These are phyloP conservation scores for Microctonus hyperodae DNA, from an alignment of 2,888 invertebrate genomes.

Conservation along the genomic window DNA sequence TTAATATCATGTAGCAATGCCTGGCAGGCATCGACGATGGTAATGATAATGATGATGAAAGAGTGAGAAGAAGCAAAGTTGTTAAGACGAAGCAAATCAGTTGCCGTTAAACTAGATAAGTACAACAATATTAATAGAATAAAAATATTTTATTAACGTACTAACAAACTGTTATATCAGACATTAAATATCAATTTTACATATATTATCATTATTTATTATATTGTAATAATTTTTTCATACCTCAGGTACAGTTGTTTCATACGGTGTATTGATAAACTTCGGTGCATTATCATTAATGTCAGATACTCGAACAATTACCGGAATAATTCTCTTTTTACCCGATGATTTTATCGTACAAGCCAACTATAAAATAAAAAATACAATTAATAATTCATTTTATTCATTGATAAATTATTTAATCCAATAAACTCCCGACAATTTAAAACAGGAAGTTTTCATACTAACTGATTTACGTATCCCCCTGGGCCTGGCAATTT, in stretches of 20 bases:
- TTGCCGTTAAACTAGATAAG: not conserved
- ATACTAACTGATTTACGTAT: not conserved
- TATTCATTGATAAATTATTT: not conserved
- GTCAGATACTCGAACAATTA: slow-evolving; percentile 89
- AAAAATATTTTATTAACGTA: not conserved
- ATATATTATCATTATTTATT: not conserved
- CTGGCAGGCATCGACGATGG: slow-evolving; percentile 1
- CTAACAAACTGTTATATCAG: not conserved
- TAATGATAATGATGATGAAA: slow-evolving; percentile 17
- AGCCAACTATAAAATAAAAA: slow-evolving; percentile 69
- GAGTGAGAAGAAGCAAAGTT: slow-evolving; percentile 26
- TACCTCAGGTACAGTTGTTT: slow-evolving; percentile 87
- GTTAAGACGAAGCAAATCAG: not conserved
- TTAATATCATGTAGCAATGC: not conserved
- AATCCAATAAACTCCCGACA: not conserved
- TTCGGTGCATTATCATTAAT: slow-evolving; percentile 89
- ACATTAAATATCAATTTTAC: not conserved
- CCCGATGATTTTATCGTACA: slow-evolving; percentile 82
- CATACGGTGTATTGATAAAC: slow-evolving; percentile 85
- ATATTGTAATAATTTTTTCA: slow-evolving; percentile 55
- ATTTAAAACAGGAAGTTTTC: not conserved
- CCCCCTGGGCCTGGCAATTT: not conserved
- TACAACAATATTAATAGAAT: slow-evolving; percentile 7
- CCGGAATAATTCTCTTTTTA: slow-evolving; percentile 84
- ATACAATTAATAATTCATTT: not conserved